Percentiles rank a stretch among this genome's conserved stretches.
phyloP scores from a whole-genome alignment of 2,888 invertebrate species.

The Netelia fuscicornis region DNA sequence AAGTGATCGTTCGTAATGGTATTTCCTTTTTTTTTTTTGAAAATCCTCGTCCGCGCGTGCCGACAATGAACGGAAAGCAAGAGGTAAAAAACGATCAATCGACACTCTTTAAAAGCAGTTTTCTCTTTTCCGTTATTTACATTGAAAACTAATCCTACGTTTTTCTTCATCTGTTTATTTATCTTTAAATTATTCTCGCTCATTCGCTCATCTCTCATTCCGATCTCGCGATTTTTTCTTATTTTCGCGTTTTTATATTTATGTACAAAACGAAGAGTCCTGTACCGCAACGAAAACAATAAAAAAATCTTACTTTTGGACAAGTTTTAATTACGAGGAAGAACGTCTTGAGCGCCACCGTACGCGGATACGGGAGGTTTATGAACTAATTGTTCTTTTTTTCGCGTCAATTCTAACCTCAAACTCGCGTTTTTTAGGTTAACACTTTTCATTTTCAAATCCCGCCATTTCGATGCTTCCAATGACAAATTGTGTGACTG shows the following conservation, averaged over 20 bases:
- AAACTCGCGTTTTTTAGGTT: neutral
- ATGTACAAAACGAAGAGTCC: conserved; percentile 80
- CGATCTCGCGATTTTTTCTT: conserved; percentile 27
- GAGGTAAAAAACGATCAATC: conserved; percentile 44
- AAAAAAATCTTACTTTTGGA: neutral
- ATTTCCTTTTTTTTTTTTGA: conserved; percentile 3
- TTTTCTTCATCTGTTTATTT: conserved; percentile 67
- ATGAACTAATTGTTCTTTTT: conserved; percentile 10
- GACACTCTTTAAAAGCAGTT: conserved; percentile 56
- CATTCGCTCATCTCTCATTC: conserved; percentile 64
- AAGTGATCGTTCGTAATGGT: conserved; percentile 32
- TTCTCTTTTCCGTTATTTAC: conserved; percentile 76
- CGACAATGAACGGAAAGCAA: conserved; percentile 39
- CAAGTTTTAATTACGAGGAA: neutral
- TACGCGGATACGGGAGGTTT: conserved; percentile 25
- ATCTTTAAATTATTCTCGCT: conserved; percentile 54
- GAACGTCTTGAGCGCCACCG: conserved; percentile 25
- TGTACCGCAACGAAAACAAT: conserved; percentile 69
- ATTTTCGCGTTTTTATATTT: conserved; percentile 72
- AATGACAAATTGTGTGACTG: conserved; percentile 81
- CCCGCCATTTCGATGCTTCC: neutral
- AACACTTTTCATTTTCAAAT: neutral
- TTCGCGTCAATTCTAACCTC: conserved; percentile 28
- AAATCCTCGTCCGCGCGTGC: conserved; percentile 23
- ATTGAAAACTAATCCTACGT: conserved; percentile 83